A percentile compares a stretch with the other conserved stretches of the same genome.
These are phyloP conservation scores for Smutsia temminckii DNA, from an alignment of 2,797 vertebrate genomes.

Conservation along the genomic window DNA sequence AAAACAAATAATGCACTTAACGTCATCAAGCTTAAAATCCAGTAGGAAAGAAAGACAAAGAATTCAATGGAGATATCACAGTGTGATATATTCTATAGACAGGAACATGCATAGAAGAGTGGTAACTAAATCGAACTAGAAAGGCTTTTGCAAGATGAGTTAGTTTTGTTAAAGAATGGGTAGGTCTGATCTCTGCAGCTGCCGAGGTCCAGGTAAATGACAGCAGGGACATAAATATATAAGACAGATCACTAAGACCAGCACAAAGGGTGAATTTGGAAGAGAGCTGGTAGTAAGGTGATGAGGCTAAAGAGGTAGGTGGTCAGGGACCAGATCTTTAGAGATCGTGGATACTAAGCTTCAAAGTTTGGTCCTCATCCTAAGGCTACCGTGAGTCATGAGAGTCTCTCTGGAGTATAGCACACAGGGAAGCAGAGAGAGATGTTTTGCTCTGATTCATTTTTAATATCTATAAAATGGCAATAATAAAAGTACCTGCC, in stretches of 20 bases:
- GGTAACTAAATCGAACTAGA: neutral
- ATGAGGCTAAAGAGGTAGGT: neutral
- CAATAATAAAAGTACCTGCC: neutral
- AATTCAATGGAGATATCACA: neutral
- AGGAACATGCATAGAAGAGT: neutral
- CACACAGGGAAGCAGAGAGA: neutral
- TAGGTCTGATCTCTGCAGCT: neutral
- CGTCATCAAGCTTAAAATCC: neutral
- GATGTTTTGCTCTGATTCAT: neutral
- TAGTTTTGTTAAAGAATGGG: neutral
- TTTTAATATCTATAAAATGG: neutral
- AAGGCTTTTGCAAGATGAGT: neutral
- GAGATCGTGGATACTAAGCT: neutral
- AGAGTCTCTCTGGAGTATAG: neutral
- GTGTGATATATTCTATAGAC: neutral
- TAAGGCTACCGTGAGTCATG: neutral
- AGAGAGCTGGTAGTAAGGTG: no score
- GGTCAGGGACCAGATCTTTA: neutral
- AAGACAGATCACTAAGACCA: neutral
- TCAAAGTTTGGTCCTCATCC: neutral
- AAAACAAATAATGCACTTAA: neutral
- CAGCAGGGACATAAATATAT: neutral
- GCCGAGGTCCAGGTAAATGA: neutral
- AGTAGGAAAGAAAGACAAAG: neutral
- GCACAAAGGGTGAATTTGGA: neutral